phyloP scores from a whole-genome alignment of 1,140 invertebrate genomes.

The Palaemon carinicauda region DNA sequence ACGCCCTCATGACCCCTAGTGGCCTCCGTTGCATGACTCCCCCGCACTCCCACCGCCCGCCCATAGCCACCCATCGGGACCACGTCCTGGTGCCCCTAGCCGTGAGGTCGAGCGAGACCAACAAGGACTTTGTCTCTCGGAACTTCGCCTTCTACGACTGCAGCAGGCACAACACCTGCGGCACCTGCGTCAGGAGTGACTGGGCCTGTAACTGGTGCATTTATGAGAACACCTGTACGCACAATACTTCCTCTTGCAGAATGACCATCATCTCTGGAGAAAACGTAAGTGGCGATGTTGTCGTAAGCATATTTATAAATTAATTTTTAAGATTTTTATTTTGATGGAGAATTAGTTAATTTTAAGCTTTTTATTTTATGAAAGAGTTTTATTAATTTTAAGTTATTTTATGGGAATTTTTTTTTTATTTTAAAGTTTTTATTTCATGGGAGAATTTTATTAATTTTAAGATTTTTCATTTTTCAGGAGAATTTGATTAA shows the following conservation, averaged over 20 bases:
- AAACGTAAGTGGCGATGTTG: constrained; percentile 69
- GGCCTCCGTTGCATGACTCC: constrained; percentile 89
- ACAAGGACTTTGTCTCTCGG: constrained; percentile 92
- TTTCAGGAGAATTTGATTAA: no score
- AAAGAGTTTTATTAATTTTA: no score
- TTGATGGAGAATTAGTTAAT: no score
- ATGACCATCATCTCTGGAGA: constrained; percentile 85
- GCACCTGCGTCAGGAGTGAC: constrained; percentile 83
- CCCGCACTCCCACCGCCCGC: constrained; percentile 72
- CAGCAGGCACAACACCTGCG: constrained; percentile 84
- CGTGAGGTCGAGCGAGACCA: constrained; percentile 90
- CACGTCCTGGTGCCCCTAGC: constrained; percentile 90
- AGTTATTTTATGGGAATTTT: no score
- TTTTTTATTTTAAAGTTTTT: no score
- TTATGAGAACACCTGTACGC: constrained; percentile 92
- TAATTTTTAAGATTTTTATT: no score
- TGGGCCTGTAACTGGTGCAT: constrained; percentile 97
- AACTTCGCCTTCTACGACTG: constrained; percentile 96
- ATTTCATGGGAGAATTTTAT: no score
- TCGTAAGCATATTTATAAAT: neutral
- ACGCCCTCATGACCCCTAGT: constrained; percentile 79
- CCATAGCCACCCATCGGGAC: constrained; percentile 79
- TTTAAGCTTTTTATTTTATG: no score
- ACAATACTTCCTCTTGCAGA: constrained; percentile 83
- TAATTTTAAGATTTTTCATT: no score